Evolutionary conservation across 2,888 invertebrate species (phyloP), one percentile per base, ranked within the genome.

Genomic region (Bellardia bayeri): DNA sequence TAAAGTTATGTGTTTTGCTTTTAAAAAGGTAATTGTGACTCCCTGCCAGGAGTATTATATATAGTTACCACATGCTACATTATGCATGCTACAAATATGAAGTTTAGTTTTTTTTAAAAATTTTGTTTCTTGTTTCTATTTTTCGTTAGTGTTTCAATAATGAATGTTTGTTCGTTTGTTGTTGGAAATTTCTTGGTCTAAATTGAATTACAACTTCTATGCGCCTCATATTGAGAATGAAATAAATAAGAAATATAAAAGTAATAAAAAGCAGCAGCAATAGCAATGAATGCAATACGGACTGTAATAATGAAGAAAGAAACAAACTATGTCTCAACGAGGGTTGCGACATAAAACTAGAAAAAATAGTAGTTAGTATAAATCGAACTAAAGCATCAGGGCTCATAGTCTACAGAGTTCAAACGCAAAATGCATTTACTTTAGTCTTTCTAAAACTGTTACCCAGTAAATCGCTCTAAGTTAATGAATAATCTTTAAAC

Each of bases 121-220:
- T 16, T 69, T 78, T 56, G 13, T 1, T 56, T 40, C 6, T 51
- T 40, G 13, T 40, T 63, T 30, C 64, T 33, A 40, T 23, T 74
- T 76, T 76, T 81, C 61, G 9, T 76, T 81, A 81, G 30, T 69
- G 33, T 75, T 87, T 72, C 76, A 61, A 81, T 72, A 49, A 81
- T 13, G 30, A 69, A 51, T n/a, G 16, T 68, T 11, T 16, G 16
- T 11, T 30, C 49, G 30, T 51, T 5, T 33, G 13, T 37, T 30
- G 3, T 5, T 42, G 5, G 1, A 54, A 40, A 63, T 58, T 78
- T 78, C 30, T 63, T 79, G 51, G 49, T 33, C 51, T 16, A 87
- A 87, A 86, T 80, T 80, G 61, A 86, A 83, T 83, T 83, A 81
- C 33, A 45, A 69, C 78, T 74, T 45, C 58, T 63, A 45, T 72